Evolutionary conservation across 2,888 invertebrate genomes (phyloP), one percentile per base, ranked within the genome.

Genomic region (Dryocosmus kuriphilus): DNA sequence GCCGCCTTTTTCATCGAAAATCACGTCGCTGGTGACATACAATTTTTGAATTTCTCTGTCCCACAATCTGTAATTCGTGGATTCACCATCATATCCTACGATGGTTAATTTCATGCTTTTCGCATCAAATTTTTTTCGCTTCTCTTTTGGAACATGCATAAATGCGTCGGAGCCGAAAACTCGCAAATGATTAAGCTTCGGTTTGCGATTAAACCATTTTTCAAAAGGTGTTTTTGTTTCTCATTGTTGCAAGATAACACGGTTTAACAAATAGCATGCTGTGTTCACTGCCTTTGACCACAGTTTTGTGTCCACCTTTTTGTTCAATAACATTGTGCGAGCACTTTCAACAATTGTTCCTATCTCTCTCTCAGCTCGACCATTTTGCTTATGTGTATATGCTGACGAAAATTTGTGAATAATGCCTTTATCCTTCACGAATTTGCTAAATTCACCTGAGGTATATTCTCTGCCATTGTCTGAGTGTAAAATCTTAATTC

Each of bases 101-200:
- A 80, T 22, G 3, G 75, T 76, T 14, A 76, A 1, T 32, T 79
- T 79, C 14, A 67, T 51, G 9, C 63, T 62, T 75, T 63, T 77
- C 1, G 51, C 4, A 27, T 80, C 77, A 14, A 60, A 74, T 73
- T 79, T 77, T 16, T 57, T 41, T 8, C 55, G 19, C 6, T 63
- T 61, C 60, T 80, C 60, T 51, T 85, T 81, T 1, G 84, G 83
- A 4, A 84, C 61, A 65, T 83, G 79, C 11, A 82, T 78, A 74
- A 63, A 84, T 51, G 46, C 46, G 1, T 46, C 6, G 6, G 46
- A 4, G 83, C 86, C 85, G 60, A 86, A 86, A n/a, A 83, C 65
- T 24, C 77, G 65, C 11, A 83, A 55, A 57, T 85, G 80, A 4
- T 65, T 65, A 0, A 82, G 16, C n/a, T 81, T 77, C n/a, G 80